These are phyloP conservation scores for Diplosoma virens DNA, from an alignment of 23 tunicate genomes.

Conservation along the genomic window DNA sequence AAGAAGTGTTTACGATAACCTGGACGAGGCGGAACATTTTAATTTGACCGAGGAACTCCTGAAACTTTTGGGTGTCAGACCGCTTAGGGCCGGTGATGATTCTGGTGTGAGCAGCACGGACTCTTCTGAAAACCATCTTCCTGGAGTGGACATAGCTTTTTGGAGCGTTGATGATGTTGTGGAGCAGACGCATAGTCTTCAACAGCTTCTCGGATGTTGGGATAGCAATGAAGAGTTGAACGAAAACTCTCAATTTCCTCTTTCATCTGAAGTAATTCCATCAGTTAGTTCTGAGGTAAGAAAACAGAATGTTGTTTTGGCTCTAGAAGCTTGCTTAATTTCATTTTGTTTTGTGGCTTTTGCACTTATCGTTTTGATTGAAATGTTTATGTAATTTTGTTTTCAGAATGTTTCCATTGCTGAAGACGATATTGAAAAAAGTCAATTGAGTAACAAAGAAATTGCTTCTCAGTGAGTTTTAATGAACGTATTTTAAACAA, in stretches of 20 bases:
- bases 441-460: too few species aligned
- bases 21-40: slow-evolving; percentile 20
- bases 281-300: slow-evolving; percentile 48
- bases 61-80: slow-evolving; percentile 30
- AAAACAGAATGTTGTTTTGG: too few species aligned
- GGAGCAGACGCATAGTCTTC: slow-evolving; percentile 50
- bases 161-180: slow-evolving; percentile 81
- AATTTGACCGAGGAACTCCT: slow-evolving; percentile 38
- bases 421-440: too few species aligned
- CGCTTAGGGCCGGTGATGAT: slow-evolving; percentile 6
- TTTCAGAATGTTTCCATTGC: background rate
- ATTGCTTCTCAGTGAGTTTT: too few species aligned
- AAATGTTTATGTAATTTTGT: background rate
- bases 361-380: background rate
- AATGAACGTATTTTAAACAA: too few species aligned
- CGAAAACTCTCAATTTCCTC: background rate
- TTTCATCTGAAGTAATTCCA: background rate
- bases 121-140: slow-evolving; percentile 6
- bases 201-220: slow-evolving; percentile 48
- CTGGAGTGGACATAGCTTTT: slow-evolving; percentile 36
- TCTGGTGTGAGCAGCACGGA: slow-evolving; percentile 38
- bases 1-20: slow-evolving; percentile 69
- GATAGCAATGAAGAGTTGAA: slow-evolving; percentile 14
- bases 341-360: background rate
- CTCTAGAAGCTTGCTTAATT: too few species aligned